Percentiles rank a stretch among this genome's conserved stretches.
Evolutionary conservation across 2,888 invertebrate genomes (phyloP).

Genomic region (Drosophila koepferae): DNA sequence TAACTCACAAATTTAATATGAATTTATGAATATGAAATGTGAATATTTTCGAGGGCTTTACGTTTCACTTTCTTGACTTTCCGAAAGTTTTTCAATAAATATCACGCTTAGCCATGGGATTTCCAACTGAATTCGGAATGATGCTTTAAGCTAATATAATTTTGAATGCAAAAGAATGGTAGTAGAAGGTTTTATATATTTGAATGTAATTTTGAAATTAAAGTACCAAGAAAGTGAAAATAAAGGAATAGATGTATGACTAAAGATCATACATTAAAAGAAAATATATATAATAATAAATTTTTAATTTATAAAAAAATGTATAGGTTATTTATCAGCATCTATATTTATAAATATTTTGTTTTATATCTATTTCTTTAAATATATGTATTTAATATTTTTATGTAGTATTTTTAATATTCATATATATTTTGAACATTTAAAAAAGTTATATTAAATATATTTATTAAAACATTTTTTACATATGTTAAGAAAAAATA

Average conservation of each 20-base stretch:
- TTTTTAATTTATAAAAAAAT: too few relatives aligned
- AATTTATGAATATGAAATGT: slow-evolving; percentile 20
- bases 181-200: not conserved
- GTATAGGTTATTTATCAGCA: too few relatives aligned
- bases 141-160: not conserved
- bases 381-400: too few relatives aligned
- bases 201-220: not conserved
- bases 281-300: too few relatives aligned
- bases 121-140: slow-evolving; percentile 11
- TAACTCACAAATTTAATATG: slow-evolving; percentile 24
- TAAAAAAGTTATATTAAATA: too few relatives aligned
- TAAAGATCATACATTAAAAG: too few relatives aligned
- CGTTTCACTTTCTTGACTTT: slow-evolving; percentile 30
- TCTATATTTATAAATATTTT: too few relatives aligned
- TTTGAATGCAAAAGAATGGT: not conserved
- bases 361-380: too few relatives aligned
- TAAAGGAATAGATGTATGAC: not conserved
- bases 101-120: slow-evolving; percentile 21
- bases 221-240: not conserved
- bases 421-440: too few relatives aligned
- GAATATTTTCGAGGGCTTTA: slow-evolving; percentile 17
- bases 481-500: too few relatives aligned
- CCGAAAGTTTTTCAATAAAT: slow-evolving; percentile 43
- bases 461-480: too few relatives aligned
- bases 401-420: too few relatives aligned